Conservation (phyloP, 2,113 vertebrate species). For the Sclerurus mexicanus region DNA sequence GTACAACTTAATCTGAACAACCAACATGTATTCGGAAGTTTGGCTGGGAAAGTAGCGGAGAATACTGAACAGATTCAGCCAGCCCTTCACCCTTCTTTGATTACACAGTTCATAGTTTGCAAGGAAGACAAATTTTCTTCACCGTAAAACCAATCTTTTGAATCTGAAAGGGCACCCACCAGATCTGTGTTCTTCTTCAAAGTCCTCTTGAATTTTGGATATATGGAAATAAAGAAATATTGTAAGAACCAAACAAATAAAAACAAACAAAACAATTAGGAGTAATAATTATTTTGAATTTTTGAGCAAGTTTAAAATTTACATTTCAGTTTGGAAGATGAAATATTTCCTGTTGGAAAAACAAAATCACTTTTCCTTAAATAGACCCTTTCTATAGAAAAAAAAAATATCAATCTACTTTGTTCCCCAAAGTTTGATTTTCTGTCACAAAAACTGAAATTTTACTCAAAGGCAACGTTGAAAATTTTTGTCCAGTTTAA, state of each 20-base stretch:
- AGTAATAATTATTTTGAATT: neutral
- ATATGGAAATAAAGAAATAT: neutral
- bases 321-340: neutral
- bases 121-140: neutral
- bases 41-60: conserved; percentile 26
- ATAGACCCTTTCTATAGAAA: neutral
- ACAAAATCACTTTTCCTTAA: neutral
- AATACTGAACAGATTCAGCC: neutral
- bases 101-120: neutral
- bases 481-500: neutral
- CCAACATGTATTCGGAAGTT: conserved; percentile 35
- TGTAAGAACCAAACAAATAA: neutral
- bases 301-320: neutral
- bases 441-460: neutral
- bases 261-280: neutral
- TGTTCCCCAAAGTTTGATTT: neutral
- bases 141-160: neutral
- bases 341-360: neutral
- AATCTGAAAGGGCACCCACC: neutral
- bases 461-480: neutral
- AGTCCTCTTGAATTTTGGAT: neutral
- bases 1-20: conserved; percentile 47
- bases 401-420: too few species aligned
- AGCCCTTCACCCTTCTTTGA: neutral
- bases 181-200: neutral